A percentile compares a stretch with the other conserved stretches of the same genome.
phyloP scores from a whole-genome alignment of 2,888 invertebrate species.

The Leptarthrus brevirostris region DNA sequence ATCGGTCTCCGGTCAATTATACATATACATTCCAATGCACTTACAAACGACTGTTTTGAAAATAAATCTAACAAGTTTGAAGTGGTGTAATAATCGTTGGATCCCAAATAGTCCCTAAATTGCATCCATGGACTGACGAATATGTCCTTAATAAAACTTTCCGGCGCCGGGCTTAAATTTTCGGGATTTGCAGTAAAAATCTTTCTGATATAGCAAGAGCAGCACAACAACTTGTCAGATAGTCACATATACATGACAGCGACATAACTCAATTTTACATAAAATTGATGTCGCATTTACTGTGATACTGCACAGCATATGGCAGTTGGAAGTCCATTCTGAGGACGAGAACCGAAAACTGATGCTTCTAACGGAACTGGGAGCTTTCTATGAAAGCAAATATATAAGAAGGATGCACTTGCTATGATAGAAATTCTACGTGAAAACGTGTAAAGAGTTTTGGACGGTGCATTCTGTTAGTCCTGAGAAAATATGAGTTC shows the following conservation, averaged over 20 bases:
- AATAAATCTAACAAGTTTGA: constrained; percentile 6
- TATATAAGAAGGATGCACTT: constrained; percentile 5
- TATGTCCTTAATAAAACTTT: constrained; percentile 45
- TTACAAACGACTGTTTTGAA: neutral
- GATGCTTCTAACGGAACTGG: constrained; percentile 22
- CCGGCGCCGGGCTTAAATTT: constrained; percentile 42
- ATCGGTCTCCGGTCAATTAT: neutral
- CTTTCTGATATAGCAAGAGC: neutral
- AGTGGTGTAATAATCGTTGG: constrained; percentile 38
- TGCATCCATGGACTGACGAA: neutral
- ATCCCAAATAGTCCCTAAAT: neutral
- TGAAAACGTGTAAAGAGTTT: constrained; percentile 37
- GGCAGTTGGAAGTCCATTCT: neutral
- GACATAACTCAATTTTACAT: constrained; percentile 49
- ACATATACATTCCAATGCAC: neutral
- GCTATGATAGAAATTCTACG: neutral
- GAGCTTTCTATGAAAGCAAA: neutral
- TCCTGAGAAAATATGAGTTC: constrained; percentile 41
- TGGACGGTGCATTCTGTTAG: constrained; percentile 11
- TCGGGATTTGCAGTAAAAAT: constrained; percentile 39
- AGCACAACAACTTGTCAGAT: constrained; percentile 41
- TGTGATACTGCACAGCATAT: constrained; percentile 24
- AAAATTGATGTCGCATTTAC: constrained; percentile 47
- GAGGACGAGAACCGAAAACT: constrained; percentile 15
- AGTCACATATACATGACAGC: constrained; percentile 37